Conservation (phyloP, 2,888 invertebrate species). For the Sussaba pulchella region DNA sequence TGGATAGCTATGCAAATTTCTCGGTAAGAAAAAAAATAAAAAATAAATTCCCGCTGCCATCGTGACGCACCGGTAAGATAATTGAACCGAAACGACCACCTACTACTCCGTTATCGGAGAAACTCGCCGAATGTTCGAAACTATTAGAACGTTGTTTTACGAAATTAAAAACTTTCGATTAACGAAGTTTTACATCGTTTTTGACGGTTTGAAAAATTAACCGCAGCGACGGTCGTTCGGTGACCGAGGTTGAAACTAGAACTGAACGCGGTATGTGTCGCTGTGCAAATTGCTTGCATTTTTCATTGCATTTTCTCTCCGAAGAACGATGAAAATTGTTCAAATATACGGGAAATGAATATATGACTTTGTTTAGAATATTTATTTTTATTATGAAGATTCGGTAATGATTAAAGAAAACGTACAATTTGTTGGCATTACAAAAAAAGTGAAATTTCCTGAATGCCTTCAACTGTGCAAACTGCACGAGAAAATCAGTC, state of each 20-base stretch:
- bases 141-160: slow-evolving; percentile 24
- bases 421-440: no score
- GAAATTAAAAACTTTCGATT: background rate
- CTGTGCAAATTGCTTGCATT: background rate
- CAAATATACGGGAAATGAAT: background rate
- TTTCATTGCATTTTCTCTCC: background rate
- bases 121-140: slow-evolving; percentile 40
- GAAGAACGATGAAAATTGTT: background rate
- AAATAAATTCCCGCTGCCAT: slow-evolving; percentile 16
- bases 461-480: background rate
- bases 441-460: slow-evolving; percentile 13
- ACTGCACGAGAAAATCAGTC: background rate
- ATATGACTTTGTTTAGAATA: background rate
- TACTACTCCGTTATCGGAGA: slow-evolving; percentile 56
- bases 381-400: no score
- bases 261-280: background rate
- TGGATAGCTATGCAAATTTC: slow-evolving; percentile 68
- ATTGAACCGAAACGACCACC: slow-evolving; percentile 62
- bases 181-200: background rate
- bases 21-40: no score
- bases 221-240: background rate
- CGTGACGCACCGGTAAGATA: slow-evolving; percentile 40
- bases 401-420: no score
- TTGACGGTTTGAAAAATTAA: background rate
- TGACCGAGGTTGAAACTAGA: slow-evolving; percentile 1